A percentile compares a stretch with the other conserved stretches of the same genome.
These are phyloP conservation scores for Uropetala carovei DNA, from an alignment of 2,888 invertebrate genomes.

Conservation along the genomic window DNA sequence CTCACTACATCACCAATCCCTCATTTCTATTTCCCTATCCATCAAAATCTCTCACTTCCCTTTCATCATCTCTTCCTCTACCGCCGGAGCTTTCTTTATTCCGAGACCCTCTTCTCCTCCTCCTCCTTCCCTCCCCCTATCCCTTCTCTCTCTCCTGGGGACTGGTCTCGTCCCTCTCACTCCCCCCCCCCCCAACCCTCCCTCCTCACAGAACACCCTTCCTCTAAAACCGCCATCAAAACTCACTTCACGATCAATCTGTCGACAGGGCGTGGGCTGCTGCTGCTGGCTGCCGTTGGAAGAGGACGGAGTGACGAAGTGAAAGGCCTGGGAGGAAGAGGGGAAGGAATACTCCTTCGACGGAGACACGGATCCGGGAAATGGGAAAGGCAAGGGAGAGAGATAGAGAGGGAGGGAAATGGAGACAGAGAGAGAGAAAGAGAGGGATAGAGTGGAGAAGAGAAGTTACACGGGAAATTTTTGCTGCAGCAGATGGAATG, in stretches of 20 bases:
- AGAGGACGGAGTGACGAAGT: not conserved
- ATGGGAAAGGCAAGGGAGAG: not conserved
- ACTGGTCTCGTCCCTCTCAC: not conserved
- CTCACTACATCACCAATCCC: not conserved
- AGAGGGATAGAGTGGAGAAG: too few species aligned
- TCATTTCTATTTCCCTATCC: not conserved
- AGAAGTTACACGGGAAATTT: too few species aligned
- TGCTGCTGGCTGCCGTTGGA: not conserved
- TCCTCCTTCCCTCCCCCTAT: not conserved
- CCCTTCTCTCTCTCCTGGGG: not conserved
- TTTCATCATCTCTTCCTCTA: not conserved
- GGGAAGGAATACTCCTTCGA: too few species aligned
- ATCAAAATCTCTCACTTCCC: not conserved
- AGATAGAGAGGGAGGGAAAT: not conserved
- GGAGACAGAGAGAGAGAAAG: not conserved
- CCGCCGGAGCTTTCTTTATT: not conserved
- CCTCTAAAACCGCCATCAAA: slow-evolving; percentile 16
- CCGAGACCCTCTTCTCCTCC: not conserved
- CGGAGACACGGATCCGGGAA: not conserved
- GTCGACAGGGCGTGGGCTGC: slow-evolving; percentile 1
- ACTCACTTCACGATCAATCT: slow-evolving; percentile 32
- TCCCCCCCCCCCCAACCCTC: not conserved
- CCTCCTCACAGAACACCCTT: not conserved
- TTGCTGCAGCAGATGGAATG: too few species aligned
- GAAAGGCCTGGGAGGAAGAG: not conserved